A percentile compares a stretch with the other conserved stretches of the same genome.
Evolutionary conservation across 2,797 vertebrate species (phyloP).

Genomic region (Podarcis lilfordi): DNA sequence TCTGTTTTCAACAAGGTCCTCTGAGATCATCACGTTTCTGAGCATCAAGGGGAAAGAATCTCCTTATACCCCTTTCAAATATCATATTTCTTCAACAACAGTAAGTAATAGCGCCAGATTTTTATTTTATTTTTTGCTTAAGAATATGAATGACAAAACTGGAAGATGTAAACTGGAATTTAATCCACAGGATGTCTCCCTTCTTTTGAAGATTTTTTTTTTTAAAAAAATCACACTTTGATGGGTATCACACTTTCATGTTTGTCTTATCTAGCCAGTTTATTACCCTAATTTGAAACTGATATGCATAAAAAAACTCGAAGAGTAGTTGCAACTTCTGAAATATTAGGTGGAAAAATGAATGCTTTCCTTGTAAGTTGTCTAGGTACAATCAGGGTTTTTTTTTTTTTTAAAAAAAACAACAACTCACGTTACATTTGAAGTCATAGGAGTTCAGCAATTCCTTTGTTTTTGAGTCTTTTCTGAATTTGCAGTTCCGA

Average conservation of each 20-base stretch:
- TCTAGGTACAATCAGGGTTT: neutral
- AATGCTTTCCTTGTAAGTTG: neutral
- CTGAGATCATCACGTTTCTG: slow-evolving; percentile 73
- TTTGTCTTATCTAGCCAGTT: neutral
- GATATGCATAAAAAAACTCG: neutral
- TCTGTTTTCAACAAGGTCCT: slow-evolving; percentile 68
- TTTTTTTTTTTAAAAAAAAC: neutral
- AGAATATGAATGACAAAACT: slow-evolving; percentile 40
- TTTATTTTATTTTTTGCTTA: slow-evolving; percentile 19
- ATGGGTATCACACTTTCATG: neutral
- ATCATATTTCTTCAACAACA: slow-evolving; percentile 54
- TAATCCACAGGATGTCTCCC: slow-evolving; percentile 15
- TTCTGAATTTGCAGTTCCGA: neutral
- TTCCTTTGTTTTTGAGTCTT: neutral
- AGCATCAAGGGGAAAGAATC: slow-evolving; percentile 72
- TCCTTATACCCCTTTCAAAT: slow-evolving; percentile 51
- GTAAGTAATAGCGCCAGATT: slow-evolving; percentile 31
- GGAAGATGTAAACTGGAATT: slow-evolving; percentile 23
- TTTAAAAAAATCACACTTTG: too few relatives aligned
- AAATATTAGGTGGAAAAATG: slow-evolving; percentile 17
- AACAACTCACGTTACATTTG: neutral
- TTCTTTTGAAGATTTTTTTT: neutral
- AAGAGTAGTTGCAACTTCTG: slow-evolving; percentile 38
- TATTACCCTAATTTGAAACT: neutral
- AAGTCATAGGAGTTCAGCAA: neutral